These are phyloP conservation scores for Mythimna albipuncta DNA, from an alignment of 2,888 invertebrate genomes.

Conservation along the genomic window DNA sequence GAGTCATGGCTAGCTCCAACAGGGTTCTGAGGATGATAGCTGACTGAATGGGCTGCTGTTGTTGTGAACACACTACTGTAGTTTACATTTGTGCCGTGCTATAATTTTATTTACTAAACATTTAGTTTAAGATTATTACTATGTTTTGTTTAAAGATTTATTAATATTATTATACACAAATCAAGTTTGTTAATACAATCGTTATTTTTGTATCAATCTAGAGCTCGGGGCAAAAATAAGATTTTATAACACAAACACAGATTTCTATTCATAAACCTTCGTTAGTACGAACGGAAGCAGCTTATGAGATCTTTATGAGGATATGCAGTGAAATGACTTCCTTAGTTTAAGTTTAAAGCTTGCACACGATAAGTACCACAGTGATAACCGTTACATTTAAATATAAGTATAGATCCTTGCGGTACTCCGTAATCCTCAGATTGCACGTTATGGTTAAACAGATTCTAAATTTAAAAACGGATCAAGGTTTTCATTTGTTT, in stretches of 20 bases:
- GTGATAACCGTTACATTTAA: conserved; percentile 10
- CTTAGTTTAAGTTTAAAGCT: conserved; percentile 22
- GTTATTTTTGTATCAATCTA: neutral
- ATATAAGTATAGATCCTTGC: neutral
- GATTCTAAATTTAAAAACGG: neutral
- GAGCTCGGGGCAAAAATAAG: neutral
- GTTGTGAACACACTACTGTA: no score
- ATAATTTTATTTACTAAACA: no score
- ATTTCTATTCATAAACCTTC: neutral
- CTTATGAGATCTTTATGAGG: conserved; percentile 6
- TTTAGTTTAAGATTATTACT: no score
- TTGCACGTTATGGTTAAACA: neutral
- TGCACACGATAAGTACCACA: conserved; percentile 7
- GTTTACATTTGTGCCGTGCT: no score
- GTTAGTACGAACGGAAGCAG: conserved; percentile 4
- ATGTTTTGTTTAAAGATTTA: no score
- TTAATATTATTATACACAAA: no score
- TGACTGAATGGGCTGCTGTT: no score
- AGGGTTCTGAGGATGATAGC: no score
- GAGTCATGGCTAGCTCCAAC: no score
- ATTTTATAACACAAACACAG: neutral
- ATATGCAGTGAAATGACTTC: conserved; percentile 19
- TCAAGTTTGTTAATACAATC: neutral
- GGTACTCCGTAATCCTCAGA: neutral
- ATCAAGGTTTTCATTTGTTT: neutral